Percentiles rank a stretch among this genome's conserved stretches.
These are phyloP conservation scores for human (Homo sapiens) DNA, from an alignment of 2,113 vertebrate genomes.

Conservation along the genomic window DNA sequence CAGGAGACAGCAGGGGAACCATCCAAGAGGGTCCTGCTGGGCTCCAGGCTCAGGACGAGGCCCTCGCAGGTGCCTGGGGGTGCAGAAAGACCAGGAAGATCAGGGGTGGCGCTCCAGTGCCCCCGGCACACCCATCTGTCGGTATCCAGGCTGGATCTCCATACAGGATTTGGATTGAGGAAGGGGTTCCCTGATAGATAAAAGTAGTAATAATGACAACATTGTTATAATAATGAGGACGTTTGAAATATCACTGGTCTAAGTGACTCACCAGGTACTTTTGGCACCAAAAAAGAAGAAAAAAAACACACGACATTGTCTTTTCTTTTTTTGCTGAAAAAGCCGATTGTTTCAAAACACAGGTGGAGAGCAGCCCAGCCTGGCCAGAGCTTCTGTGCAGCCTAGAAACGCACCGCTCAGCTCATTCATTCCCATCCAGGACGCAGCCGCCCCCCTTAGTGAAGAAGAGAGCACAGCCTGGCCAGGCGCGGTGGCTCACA, in stretches of 20 bases:
- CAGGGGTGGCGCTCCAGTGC: too few relatives aligned
- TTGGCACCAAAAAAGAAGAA: not conserved
- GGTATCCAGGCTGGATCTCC: not conserved
- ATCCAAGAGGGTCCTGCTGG: too few relatives aligned
- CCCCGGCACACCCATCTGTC: not conserved
- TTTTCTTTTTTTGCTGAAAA: not conserved
- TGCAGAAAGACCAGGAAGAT: too few relatives aligned
- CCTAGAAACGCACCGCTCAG: too few relatives aligned
- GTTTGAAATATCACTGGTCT: not conserved
- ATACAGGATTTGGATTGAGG: not conserved
- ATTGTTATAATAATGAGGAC: too few relatives aligned
- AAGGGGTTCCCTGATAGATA: not conserved
- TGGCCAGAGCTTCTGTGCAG: too few relatives aligned
- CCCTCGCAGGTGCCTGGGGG: too few relatives aligned
- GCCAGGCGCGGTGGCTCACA: accelerated
- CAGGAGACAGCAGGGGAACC: too few relatives aligned
- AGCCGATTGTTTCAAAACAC: not conserved
- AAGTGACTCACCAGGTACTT: too few relatives aligned
- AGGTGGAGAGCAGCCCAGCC: not conserved
- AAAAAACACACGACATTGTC: not conserved
- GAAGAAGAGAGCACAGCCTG: too few relatives aligned
- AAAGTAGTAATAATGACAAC: not conserved
- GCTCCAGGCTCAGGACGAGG: too few relatives aligned
- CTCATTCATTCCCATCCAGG: too few relatives aligned
- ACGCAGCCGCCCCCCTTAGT: accelerated